A percentile compares a stretch with the other conserved stretches of the same genome.
phyloP scores from a whole-genome alignment of 2,113 vertebrate species.

The Hippoglossus stenolepis region DNA sequence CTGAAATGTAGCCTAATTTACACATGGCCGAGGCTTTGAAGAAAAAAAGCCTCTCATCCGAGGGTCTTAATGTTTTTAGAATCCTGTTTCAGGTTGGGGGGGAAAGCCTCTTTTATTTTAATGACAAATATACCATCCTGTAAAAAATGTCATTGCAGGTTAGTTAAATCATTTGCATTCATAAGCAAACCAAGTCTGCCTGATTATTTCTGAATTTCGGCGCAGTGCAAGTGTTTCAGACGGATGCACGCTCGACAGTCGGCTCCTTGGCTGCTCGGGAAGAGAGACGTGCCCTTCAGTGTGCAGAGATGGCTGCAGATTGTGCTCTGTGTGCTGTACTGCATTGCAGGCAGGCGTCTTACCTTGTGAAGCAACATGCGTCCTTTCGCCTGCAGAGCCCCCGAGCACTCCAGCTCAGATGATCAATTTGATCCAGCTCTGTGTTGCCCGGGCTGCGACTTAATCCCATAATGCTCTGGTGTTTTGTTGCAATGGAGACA shows the following conservation, averaged over 20 bases:
- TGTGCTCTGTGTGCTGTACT: slow-evolving; percentile 48
- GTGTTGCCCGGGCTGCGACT: slow-evolving; percentile 63
- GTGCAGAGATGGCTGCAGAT: slow-evolving; percentile 56
- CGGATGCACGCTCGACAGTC: slow-evolving; percentile 53
- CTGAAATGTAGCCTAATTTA: slow-evolving; percentile 61
- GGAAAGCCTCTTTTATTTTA: slow-evolving; percentile 12
- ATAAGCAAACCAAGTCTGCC: slow-evolving; percentile 23
- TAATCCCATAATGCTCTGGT: slow-evolving; percentile 68
- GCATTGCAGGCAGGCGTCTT: slow-evolving; percentile 73
- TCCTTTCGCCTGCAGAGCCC: slow-evolving; percentile 59
- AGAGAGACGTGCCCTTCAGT: slow-evolving; percentile 42
- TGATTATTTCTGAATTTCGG: slow-evolving; percentile 43
- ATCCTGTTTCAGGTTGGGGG: background rate
- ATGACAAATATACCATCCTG: background rate
- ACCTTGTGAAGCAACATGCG: slow-evolving; percentile 74
- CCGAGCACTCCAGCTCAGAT: slow-evolving; percentile 54
- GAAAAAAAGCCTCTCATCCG: slow-evolving; percentile 9
- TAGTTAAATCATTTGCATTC: slow-evolving; percentile 36
- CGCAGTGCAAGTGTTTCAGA: slow-evolving; percentile 51
- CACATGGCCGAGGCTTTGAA: background rate
- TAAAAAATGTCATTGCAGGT: background rate
- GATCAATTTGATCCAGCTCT: slow-evolving; percentile 76
- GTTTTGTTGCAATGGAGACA: slow-evolving; percentile 50
- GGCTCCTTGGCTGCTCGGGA: slow-evolving; percentile 20
- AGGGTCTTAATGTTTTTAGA: slow-evolving; percentile 38